Evolutionary conservation across 2,113 vertebrate species (phyloP), one percentile per base, ranked within the genome.

Genomic region (Chaetodon trifascialis): DNA sequence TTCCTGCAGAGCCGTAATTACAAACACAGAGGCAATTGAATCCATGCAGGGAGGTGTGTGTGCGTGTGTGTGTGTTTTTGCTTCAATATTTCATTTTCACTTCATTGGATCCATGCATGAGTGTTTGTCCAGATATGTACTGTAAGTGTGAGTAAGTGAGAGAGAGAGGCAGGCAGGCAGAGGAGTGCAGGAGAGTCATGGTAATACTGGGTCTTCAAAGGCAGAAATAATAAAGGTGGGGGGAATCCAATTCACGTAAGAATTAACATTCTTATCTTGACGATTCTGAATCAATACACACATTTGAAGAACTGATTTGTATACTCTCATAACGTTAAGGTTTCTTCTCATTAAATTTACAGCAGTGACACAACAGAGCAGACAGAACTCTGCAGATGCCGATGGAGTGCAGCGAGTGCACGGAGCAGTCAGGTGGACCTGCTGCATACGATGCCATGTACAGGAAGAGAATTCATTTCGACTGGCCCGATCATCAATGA

Each of bases 11-110:
- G 91, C 63, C 79, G 21, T 94, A 92, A 94, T 94, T 94, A 92
- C 91, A 84, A 92, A 94, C 87, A 93, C 89, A 83, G 72, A 92
- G 82, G 88, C 92, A 94, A 94, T 93, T 93, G 93, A 88, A 89
- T 87, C 80, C 90, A 87, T 76, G 85, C 89, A 73, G 77, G 55
- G 81, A 71, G 17, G 84, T 47, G 73, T 71, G 84, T 74, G 72
- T 67, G 65, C 66, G 69, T 69, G 49, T 64, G 17, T 38, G 68
- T 69, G 71, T 58, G 42, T 34, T 3, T 70, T 55, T 60, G 23
- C 70, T 69, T 63, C 9, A 42, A 63, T 40, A n/a, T 73, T 80
- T 72, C 11, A 17, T 78, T 77, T 83, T 68, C 47, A 58, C 80
- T 47, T 76, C 7, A 42, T 44, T 52, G 34, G 68, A 59, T 76